Conservation (phyloP, 2,797 vertebrate genomes). For the Crocodylus rhombifer region DNA sequence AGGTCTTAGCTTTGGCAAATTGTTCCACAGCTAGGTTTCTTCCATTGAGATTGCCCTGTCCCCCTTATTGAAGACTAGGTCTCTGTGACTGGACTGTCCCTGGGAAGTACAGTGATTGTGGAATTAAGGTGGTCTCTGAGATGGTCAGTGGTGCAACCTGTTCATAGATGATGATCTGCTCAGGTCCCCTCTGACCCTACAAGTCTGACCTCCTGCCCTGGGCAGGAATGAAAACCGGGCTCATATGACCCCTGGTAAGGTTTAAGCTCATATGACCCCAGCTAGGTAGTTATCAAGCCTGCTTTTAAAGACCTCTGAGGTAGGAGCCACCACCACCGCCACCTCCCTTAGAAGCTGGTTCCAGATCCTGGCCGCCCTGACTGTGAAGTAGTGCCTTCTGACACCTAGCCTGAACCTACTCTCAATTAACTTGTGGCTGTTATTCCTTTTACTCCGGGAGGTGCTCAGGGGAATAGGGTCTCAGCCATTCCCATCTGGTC, state of each 20-base stretch:
- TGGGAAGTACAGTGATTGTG: neutral
- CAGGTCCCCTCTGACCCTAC: neutral
- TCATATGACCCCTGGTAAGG: too few relatives aligned
- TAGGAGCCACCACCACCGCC: too few relatives aligned
- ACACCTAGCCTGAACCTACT: too few relatives aligned
- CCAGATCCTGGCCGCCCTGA: too few relatives aligned
- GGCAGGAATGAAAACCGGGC: too few relatives aligned
- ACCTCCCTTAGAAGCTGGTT: too few relatives aligned
- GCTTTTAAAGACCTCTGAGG: too few relatives aligned
- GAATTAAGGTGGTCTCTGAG: neutral
- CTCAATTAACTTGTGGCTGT: too few relatives aligned
- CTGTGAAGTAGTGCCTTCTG: too few relatives aligned
- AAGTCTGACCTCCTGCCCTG: neutral
- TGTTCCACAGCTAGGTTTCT: neutral
- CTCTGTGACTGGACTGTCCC: neutral
- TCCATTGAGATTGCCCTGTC: neutral
- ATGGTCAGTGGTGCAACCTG: neutral
- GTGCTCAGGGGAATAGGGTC: neutral
- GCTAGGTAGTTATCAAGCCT: too few relatives aligned
- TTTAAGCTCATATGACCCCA: too few relatives aligned
- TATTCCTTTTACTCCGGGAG: too few relatives aligned
- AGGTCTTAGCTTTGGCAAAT: neutral
- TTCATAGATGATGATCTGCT: neutral
- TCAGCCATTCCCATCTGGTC: neutral
- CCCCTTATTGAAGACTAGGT: accelerated